Percentiles rank a stretch among this genome's conserved stretches.
phyloP scores from a whole-genome alignment of 2,888 invertebrate species.

The Allophyes oxyacanthae region DNA sequence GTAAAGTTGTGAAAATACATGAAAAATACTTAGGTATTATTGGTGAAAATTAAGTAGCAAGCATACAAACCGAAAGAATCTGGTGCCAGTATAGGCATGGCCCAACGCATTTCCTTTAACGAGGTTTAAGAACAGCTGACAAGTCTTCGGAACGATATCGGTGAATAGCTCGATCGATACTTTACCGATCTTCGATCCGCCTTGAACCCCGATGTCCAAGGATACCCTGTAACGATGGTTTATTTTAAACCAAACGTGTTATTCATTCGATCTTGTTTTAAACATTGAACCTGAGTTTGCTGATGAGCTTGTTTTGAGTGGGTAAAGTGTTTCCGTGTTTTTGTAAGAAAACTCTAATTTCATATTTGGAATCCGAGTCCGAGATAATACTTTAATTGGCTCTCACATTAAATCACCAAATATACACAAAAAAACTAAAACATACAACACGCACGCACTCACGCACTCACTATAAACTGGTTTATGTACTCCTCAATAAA shows the following conservation, averaged over 20 bases:
- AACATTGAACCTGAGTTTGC: neutral
- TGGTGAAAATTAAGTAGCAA: neutral
- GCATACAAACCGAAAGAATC: constrained; percentile 76
- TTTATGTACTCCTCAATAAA: too few species aligned
- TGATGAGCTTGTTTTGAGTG: too few species aligned
- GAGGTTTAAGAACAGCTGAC: constrained; percentile 75
- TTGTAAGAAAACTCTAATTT: too few species aligned
- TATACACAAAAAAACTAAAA: too few species aligned
- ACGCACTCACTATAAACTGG: too few species aligned
- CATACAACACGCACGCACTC: too few species aligned
- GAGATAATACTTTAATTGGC: too few species aligned
- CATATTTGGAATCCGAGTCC: too few species aligned
- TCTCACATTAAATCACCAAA: too few species aligned
- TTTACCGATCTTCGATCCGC: constrained; percentile 82
- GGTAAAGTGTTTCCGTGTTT: too few species aligned
- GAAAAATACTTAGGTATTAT: too few species aligned
- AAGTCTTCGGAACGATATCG: constrained; percentile 79
- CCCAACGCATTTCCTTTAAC: constrained; percentile 75
- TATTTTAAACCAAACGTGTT: neutral
- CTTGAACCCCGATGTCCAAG: constrained; percentile 79
- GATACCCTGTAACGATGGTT: constrained; percentile 63
- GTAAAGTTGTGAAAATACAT: too few species aligned
- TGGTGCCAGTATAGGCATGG: constrained; percentile 77
- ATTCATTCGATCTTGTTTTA: neutral
- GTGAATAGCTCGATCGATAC: constrained; percentile 78